Base-by-base conservation (phyloP, 1,140 invertebrate genomes). In the Pteromalus puparum region DNA sequence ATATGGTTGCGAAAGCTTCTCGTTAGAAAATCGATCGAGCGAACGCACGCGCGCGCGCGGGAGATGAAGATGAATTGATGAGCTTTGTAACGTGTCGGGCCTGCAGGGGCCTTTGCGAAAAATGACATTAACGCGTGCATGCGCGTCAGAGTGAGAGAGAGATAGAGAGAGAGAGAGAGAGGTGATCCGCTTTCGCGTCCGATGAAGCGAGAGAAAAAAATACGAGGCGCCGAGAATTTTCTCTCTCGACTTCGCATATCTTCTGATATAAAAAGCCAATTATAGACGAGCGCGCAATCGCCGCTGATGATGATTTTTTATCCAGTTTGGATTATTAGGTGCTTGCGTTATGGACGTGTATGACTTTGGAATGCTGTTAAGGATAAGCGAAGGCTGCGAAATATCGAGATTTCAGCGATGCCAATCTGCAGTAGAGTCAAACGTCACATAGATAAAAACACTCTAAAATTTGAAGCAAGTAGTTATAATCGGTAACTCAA, bases 11-110 rank as follows among this genome's bases (percentile, higher is more conserved):
- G 42, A 48, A 75, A 78, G 76, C 1, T 18, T 28, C 77, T 80
- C 78, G 78, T 80, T 68, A 80, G 78, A 80, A 80, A 80, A 80
- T 80, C 78, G 78, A 80, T 80, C 78, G 78, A 78, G 76, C 30
- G 26, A 34, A 42, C 38, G 38, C 48, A 7, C 48, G 26, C 53
- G 12, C n/a, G n/a, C n/a, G n/a, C n/a, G 65, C 34, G 53, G 5
- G 61, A 80, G 65, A 80, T 42, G 78, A 80, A 80, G 78, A 80
- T 80, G 78, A 70, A 80, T 80, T 70, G 78, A 80, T 70, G 78
- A 80, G 65, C 78, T 80, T 80, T 67, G 78, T 80, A 80, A 70
- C 38, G 65, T 70, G 78, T 80, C 26, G 67, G 67, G 15, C 24
- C 38, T 61, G 73, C 53, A 26, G 76, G 76, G 38, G 78, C 13